phyloP scores from a whole-genome alignment of 2,888 invertebrate species.

The Pseudococcus longispinus region DNA sequence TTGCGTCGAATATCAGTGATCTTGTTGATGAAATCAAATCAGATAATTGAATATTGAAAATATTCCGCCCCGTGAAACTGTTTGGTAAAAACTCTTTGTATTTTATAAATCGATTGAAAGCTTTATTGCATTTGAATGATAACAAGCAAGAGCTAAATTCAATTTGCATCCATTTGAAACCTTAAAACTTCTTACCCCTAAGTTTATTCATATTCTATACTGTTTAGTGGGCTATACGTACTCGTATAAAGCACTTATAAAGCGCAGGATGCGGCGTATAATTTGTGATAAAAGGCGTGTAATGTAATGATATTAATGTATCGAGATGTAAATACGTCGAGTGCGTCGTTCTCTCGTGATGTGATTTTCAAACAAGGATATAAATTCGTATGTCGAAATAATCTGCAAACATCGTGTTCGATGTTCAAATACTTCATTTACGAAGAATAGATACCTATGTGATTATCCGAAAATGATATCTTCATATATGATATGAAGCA shows the following conservation, averaged over 20 bases:
- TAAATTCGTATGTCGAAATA: not conserved
- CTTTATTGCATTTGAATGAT: slow-evolving; percentile 37
- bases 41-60: slow-evolving; percentile 27
- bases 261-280: not conserved
- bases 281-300: slow-evolving; percentile 30
- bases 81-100: slow-evolving; percentile 20
- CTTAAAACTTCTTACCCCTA: slow-evolving; percentile 28
- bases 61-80: slow-evolving; percentile 15
- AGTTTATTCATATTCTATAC: slow-evolving; percentile 19
- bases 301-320: not conserved
- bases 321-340: slow-evolving; percentile 6
- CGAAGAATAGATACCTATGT: no score
- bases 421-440: not conserved
- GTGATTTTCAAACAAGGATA: slow-evolving; percentile 3
- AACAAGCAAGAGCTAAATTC: slow-evolving; percentile 32
- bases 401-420: not conserved
- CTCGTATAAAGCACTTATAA: not conserved
- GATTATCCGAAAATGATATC: no score
- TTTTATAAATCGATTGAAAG: slow-evolving; percentile 32
- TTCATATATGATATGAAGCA: no score
- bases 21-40: not conserved
- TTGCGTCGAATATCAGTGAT: not conserved
- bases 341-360: not conserved
- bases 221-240: not conserved
- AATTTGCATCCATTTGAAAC: slow-evolving; percentile 39